Evolutionary conservation across 2,797 vertebrate genomes (phyloP).

Genomic region (Tragelaphus oryx): DNA sequence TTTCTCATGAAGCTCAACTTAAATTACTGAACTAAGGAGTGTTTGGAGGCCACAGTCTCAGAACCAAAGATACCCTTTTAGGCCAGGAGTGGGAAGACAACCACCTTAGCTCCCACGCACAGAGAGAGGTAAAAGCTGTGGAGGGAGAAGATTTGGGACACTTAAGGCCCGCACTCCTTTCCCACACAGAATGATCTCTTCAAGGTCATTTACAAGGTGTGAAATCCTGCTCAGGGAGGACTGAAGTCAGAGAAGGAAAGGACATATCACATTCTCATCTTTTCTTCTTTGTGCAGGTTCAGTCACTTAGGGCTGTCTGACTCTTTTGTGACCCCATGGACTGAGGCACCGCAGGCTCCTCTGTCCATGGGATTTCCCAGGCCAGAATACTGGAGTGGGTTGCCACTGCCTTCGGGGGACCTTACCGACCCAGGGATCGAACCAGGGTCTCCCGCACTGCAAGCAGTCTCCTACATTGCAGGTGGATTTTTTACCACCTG

Average conservation of each 20-base stretch:
- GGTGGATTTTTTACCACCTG: background rate
- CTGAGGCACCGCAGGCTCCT: background rate
- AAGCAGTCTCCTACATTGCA: background rate
- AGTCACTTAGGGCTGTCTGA: background rate
- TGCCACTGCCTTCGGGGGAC: background rate
- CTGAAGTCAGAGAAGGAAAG: background rate
- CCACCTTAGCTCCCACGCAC: background rate
- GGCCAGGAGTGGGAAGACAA: background rate
- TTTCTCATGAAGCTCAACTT: constrained; percentile 8
- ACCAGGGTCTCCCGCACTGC: background rate
- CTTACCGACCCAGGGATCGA: background rate
- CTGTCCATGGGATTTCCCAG: background rate
- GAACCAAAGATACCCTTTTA: background rate
- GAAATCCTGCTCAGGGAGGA: background rate
- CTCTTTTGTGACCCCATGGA: background rate
- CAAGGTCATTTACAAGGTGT: background rate
- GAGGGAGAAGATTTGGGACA: background rate
- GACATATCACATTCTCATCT: background rate
- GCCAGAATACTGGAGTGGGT: background rate
- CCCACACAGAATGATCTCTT: background rate
- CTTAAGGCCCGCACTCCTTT: background rate
- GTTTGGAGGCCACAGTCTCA: background rate
- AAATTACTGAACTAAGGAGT: background rate
- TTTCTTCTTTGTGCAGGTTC: background rate
- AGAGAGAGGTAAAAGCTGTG: background rate